Base-by-base conservation (phyloP, 2,888 invertebrate genomes). In the Apamea crenata region DNA sequence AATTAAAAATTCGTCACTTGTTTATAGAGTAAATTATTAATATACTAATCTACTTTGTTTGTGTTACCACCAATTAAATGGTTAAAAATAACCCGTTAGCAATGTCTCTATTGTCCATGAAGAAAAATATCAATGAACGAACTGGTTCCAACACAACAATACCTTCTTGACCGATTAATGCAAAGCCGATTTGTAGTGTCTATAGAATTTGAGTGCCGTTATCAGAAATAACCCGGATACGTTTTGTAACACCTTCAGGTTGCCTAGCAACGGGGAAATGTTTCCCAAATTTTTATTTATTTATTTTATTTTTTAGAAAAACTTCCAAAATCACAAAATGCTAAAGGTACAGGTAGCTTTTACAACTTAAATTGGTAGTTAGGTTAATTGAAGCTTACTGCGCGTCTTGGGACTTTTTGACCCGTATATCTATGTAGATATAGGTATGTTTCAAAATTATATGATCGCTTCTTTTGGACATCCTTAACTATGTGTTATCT, bases 121-220 rank as follows among this genome's bases (percentile, higher is more conserved):
- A 40, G 68, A 80, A 40, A 63, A 80, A 36, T 56, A 77, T 77
- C 68, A 78, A 68, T 80, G 77, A 83, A 82, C 71, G 63, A 86
- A 77, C 82, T 83, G 68, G 78, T 80, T 78, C 40, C 3, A 77
- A 71, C 68, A 76, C 72, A 83, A 88, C 82, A 84, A 83, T 88
- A 84, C 75, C 29, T 74, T 79, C 75, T 82, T 72, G 75, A 82
- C 78, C 70, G 78, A 86, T 88, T 88, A 81, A 82, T 82, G 67
- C 75, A 74, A 65, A 72, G 56, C 77, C 75, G 81, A 81, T 85
- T 84, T 73, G 32, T n/a, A n/a, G n/a, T n/a, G 40, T 71, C 72
- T 63, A 83, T 82, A 82, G 84, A 83, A 83, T 87, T 85, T 50
- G 66, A 82, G 82, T 84, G 65, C 81, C 83, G 78, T 80, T 88